phyloP scores from a whole-genome alignment of 2,797 vertebrate genomes.

The Trichosurus vulpecula region DNA sequence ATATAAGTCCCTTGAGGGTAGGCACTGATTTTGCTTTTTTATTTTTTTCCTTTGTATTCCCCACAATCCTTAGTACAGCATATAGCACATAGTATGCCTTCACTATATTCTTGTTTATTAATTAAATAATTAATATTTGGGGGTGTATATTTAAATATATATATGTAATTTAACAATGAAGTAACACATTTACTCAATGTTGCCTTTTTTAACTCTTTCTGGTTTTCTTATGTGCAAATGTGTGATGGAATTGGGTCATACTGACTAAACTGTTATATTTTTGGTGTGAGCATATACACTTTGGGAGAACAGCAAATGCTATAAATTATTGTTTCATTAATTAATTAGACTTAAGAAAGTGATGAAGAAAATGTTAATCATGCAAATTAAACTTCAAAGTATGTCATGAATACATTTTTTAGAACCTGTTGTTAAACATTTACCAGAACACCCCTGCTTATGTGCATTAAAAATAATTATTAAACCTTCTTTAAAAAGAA shows the following conservation, averaged over 20 bases:
- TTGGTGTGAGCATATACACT: too few species aligned
- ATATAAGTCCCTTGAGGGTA: background rate
- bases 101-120: background rate
- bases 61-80: background rate
- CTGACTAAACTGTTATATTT: background rate
- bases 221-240: background rate
- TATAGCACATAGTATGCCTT: background rate
- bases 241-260: background rate
- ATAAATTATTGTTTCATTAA: background rate
- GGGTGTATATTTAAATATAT: too few species aligned
- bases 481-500: background rate
- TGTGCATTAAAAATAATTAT: background rate
- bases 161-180: background rate
- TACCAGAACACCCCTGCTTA: background rate
- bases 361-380: background rate
- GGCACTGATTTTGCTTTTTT: background rate
- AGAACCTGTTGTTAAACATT: background rate
- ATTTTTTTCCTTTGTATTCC: background rate
- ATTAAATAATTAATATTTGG: too few species aligned
- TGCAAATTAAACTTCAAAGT: background rate
- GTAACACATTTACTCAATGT: background rate
- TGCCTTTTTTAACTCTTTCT: background rate
- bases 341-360: background rate
- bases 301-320: background rate
- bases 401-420: background rate